Evolutionary conservation across 2,888 invertebrate genomes (phyloP), one percentile per base, ranked within the genome.

Genomic region (Helobdella robusta): DNA sequence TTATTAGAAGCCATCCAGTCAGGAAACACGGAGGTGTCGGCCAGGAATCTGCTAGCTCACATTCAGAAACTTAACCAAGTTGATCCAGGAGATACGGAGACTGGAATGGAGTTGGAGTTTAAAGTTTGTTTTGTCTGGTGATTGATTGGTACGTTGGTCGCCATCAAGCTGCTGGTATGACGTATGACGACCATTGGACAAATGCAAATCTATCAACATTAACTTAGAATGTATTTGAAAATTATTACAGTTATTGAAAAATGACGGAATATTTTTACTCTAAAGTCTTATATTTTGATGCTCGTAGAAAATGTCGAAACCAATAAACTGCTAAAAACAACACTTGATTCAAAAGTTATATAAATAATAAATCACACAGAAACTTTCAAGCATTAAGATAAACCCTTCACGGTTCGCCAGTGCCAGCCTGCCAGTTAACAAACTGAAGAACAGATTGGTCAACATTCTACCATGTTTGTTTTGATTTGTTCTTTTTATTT

Each of bases 361-460:
- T 15, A 40, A 40, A 40, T 40, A 40, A 40, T 48, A 18, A 11
- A 68, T 67, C n/a, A 78, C 79, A n/a, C 80, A 84, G 86, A 89
- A 93, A 82, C 83, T 98, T 75, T 87, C 91, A 67, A 88, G 91
- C 79, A 87, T 95, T 82, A 89, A 91, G 79, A 89, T 91, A 71
- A 92, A 93, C 80, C 91, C 93, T 23, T 87, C 89, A 73, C 86
- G 92, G 73, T 97, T 97, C 79, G 88, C 91, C 68, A 91, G 91
- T 68, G 98, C 97, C 68, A 97, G 93, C 81, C 83, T 95, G 78
- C 90, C 93, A 25, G 89, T 89, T 78, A 99, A 99, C 82, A 94
- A 95, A 81, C 91, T 91, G 81, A 99, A 99, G 84, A 99, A 99
- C 82, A 86, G 98, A 73, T 84, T 95, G 76, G 92, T 95, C 67